Evolutionary conservation across 2,113 vertebrate species (phyloP).

Genomic region (Galemys pyrenaicus): DNA sequence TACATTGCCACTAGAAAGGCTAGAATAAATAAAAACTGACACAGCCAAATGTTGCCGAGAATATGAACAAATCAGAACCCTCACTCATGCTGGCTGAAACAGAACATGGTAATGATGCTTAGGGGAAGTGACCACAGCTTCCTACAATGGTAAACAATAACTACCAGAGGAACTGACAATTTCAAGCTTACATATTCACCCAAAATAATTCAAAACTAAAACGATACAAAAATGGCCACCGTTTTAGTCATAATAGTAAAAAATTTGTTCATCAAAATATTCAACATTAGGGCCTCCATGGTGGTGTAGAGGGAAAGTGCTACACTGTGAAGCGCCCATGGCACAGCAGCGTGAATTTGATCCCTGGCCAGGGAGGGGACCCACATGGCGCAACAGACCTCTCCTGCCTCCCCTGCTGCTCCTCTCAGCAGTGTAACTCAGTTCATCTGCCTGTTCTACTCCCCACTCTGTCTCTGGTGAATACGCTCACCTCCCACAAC

Average conservation of each 20-base stretch:
- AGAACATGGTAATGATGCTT: background rate
- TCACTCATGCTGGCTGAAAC: background rate
- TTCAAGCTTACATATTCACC: background rate
- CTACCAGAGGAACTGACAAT: background rate
- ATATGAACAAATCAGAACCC: background rate
- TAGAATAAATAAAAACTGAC: background rate
- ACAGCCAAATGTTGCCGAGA: background rate
- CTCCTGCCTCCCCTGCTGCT: too few species aligned
- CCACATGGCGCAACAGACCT: too few species aligned
- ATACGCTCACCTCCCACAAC: too few species aligned
- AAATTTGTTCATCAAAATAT: background rate
- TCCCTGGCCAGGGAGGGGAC: too few species aligned
- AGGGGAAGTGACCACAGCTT: background rate
- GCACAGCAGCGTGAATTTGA: too few species aligned
- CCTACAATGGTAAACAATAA: background rate
- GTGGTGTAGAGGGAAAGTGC: too few species aligned
- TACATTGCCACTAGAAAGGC: background rate
- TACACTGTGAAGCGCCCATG: too few species aligned
- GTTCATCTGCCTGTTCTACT: too few species aligned
- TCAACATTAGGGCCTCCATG: too few species aligned
- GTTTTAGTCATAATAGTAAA: background rate
- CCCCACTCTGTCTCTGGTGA: too few species aligned
- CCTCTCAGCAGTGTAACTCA: too few species aligned
- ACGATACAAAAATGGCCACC: background rate
- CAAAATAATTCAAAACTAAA: constrained; percentile 38